Base-by-base conservation (phyloP, 2,888 invertebrate species). In the Orthosia incerta region DNA sequence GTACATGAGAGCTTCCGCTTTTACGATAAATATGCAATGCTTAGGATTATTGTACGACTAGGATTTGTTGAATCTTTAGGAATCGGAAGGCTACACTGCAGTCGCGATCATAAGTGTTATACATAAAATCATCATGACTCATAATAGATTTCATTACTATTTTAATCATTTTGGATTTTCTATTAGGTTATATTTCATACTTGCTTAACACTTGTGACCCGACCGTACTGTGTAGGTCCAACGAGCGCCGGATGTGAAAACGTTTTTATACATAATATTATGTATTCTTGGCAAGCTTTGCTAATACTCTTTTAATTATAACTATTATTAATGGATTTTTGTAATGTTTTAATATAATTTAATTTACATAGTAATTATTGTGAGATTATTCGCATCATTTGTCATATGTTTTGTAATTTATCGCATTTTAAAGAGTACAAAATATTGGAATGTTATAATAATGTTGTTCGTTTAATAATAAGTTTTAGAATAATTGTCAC, bases 391-490 rank as follows among this genome's bases (percentile, higher is more conserved):
- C 90, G 91, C 89, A 87, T 88, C 90, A 90, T 90, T 87, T 93
- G 93, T 94, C 94, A 89, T 92, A 90, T 93, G 94, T 95, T 95
- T 96, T 95, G 95, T 96, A 95, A 95, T 95, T 96, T 96, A 95
- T 95, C 94, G 94, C 95, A 95, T 95, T 95, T 95, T 95, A 95
- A 94, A 95, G 95, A 95, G 95, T 95, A 96, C 95, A 95, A 96
- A 95, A 94, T 96, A 95, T 96, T 95, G 95, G 95, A 95, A 95
- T 95, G 96, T 96, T 96, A 95, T 95, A 89, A 93, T 94, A 95
- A 95, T 95, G 94, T 96, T 96, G 95, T 95, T 96, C 93, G 90
- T 91, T 90, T 95, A 94, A 94, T 93, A 89, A 81, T 95, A 95
- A 94, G 95, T 95, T 95, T 95, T 95, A 95, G 95, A 95, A 89